Evolutionary conservation across 2,113 vertebrate species (phyloP).

Genomic region (Microcebus jonahi): DNA sequence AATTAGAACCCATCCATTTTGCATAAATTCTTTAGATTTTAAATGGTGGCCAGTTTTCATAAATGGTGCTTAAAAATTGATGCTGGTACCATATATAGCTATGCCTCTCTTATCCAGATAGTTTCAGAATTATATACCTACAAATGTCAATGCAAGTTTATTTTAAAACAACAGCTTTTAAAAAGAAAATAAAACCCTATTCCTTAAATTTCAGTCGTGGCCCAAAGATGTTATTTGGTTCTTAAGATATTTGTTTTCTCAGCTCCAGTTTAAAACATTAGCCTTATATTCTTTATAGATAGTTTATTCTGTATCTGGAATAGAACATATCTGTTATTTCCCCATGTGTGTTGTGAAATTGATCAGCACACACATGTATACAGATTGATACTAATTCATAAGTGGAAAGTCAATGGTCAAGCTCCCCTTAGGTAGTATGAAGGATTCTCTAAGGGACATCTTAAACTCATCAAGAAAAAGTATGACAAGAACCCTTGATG

Average conservation of each 20-base stretch:
- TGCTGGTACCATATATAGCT: neutral
- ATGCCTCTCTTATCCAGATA: neutral
- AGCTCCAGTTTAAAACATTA: slow-evolving; percentile 27
- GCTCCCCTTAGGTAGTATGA: neutral
- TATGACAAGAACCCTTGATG: neutral
- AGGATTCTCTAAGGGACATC: neutral
- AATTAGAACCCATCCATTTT: slow-evolving; percentile 36
- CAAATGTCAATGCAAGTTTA: neutral
- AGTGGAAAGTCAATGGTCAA: neutral
- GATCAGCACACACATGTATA: neutral
- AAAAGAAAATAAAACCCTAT: neutral
- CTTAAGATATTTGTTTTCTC: slow-evolving; percentile 14
- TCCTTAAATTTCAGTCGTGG: slow-evolving; percentile 45
- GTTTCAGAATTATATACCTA: slow-evolving; percentile 15
- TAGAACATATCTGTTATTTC: slow-evolving; percentile 30
- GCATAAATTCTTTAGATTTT: slow-evolving; percentile 41
- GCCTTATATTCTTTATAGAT: slow-evolving; percentile 12
- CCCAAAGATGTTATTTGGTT: slow-evolving; percentile 9
- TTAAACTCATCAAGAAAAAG: slow-evolving; percentile 35
- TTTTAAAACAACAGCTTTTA: slow-evolving; percentile 44
- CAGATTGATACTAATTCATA: neutral
- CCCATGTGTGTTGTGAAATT: neutral
- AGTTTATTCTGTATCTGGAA: neutral
- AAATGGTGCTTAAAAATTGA: slow-evolving; percentile 42
- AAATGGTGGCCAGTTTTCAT: slow-evolving; percentile 23